These are phyloP conservation scores for Glyphotaelius pellucidus DNA, from an alignment of 2,888 invertebrate species.

Conservation along the genomic window DNA sequence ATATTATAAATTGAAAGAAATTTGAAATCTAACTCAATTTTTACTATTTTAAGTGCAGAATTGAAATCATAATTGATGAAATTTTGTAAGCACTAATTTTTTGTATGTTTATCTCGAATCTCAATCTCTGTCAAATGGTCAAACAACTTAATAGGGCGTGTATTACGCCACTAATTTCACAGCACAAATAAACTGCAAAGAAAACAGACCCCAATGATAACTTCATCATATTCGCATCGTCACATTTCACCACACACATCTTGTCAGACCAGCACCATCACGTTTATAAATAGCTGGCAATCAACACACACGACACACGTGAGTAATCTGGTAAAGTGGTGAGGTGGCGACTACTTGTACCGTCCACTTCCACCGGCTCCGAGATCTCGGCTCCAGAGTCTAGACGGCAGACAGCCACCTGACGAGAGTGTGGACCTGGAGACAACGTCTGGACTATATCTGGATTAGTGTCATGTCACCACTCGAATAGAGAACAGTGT, in stretches of 20 bases:
- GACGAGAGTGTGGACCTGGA: neutral
- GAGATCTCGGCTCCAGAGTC: neutral
- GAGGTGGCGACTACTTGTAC: constrained; percentile 7
- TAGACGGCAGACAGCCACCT: constrained; percentile 22
- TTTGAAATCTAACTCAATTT: no score
- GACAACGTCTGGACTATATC: constrained; percentile 19
- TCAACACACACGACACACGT: neutral
- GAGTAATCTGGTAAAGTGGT: neutral
- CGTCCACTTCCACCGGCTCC: constrained; percentile 31
- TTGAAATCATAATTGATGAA: no score
- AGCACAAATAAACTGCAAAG: neutral
- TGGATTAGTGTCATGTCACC: neutral
- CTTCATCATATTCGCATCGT: neutral
- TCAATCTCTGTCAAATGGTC: neutral
- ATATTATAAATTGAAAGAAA: no score
- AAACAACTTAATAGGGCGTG: neutral
- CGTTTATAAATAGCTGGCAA: neutral
- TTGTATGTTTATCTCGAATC: neutral
- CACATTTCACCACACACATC: neutral
- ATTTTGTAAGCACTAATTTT: no score
- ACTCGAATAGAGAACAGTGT: neutral
- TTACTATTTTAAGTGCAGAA: no score
- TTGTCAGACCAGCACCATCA: neutral
- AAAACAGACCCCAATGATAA: neutral
- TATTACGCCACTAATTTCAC: neutral